Percentiles rank a stretch among this genome's conserved stretches.
Conservation (phyloP, 2,888 invertebrate genomes). For the Cerastis leucographa region DNA sequence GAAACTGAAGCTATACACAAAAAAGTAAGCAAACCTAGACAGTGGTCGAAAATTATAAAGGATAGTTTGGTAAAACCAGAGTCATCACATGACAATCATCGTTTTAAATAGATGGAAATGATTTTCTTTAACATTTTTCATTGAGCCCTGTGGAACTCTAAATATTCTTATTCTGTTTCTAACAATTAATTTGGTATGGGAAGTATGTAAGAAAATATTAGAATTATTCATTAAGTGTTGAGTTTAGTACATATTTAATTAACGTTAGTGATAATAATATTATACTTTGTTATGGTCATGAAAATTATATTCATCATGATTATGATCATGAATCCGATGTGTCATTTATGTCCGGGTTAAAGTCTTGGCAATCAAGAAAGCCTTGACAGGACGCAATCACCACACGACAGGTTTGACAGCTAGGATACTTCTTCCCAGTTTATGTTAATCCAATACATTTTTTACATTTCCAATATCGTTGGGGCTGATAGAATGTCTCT, state of each 20-base stretch:
- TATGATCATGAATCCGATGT: neutral
- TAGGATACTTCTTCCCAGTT: neutral
- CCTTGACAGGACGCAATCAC: neutral
- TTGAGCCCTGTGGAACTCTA: constrained; percentile 17
- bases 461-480: neutral
- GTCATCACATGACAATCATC: too few relatives aligned
- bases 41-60: too few relatives aligned
- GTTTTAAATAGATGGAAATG: neutral
- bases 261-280: constrained; percentile 1
- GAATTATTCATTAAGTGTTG: neutral
- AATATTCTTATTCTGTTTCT: constrained; percentile 1
- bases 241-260: constrained; percentile 24
- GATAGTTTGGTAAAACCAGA: too few relatives aligned
- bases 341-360: neutral
- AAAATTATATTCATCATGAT: neutral
- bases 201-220: constrained; percentile 12
- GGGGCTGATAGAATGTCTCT: neutral
- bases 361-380: neutral
- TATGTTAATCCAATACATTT: neutral
- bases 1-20: neutral
- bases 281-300: neutral
- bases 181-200: constrained; percentile 23
- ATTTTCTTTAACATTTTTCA: neutral
- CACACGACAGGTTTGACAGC: neutral
- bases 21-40: too few relatives aligned